Base-by-base conservation (phyloP, 2,888 invertebrate genomes). In the Xylocampa areola region DNA sequence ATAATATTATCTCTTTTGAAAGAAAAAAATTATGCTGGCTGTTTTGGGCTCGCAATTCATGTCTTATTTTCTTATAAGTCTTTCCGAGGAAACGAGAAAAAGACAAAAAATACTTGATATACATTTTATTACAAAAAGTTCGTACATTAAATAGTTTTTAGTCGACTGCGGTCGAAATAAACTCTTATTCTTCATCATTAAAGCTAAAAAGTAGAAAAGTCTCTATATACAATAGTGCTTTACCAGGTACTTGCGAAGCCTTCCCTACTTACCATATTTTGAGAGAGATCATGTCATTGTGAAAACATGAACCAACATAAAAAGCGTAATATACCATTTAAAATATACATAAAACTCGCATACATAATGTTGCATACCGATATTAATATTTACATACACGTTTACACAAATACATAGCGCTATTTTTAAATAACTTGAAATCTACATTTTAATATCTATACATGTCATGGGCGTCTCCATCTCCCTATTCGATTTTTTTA, bases 101-200 rank as follows among this genome's bases (percentile, higher is more conserved):
- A 60, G 27, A 44, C 35, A 51, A 40, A 49, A 50, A 61, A 41
- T 80, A 75, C 69, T 70, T 68, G 76, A 82, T 85, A 87, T 62
- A 87, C 66, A 85, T 88, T 91, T 91, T 91, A 91, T 88, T 91
- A 86, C 65, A 89, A 88, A 89, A 88, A 68, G 68, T 63, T 73
- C 71, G 72, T 73, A 81, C 73, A 71, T 80, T 80, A 79, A 87
- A 90, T 90, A 91, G 89, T 89, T 82, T 86, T 90, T 89, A 90
- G 89, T 87, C 91, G 91, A 92, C 92, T 92, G 92, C 92, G 92
- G 89, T 87, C 88, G 88, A 91, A 87, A 89, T 85, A 88, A 88
- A 92, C 90, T 81, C 80, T 75, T 80, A 79, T 73, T 82, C 81
- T 79, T 82, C 73, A 85, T 76, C 70, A 84, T 76, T 87, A 86